Evolutionary conservation across 2,888 invertebrate genomes (phyloP).

Genomic region (Synergus itoensis): DNA sequence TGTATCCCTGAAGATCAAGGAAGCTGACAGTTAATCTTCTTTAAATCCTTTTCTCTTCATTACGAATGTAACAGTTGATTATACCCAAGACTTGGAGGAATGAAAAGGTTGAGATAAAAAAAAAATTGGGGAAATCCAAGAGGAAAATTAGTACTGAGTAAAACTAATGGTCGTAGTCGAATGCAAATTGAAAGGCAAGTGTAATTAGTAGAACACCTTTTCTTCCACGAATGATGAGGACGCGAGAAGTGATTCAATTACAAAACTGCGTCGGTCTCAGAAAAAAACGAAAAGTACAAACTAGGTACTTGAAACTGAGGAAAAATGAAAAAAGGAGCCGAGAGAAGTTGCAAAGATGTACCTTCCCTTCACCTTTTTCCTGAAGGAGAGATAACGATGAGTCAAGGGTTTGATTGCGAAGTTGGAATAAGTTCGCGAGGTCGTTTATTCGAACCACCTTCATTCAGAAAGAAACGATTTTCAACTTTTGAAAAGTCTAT

Average conservation of each 20-base stretch:
- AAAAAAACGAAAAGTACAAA: constrained; percentile 20
- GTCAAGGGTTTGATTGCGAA: constrained; percentile 29
- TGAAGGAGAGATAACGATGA: constrained; percentile 34
- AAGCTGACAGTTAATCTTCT: background rate
- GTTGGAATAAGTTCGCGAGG: constrained; percentile 27
- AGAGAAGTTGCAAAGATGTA: constrained; percentile 32
- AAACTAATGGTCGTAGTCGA: constrained; percentile 12
- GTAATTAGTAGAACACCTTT: constrained; percentile 23
- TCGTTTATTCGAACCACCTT: constrained; percentile 15
- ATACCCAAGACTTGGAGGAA: background rate
- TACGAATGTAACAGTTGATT: background rate
- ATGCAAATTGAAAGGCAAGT: constrained; percentile 33
- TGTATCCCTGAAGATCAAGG: constrained; percentile 2
- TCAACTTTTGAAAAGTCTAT: constrained; percentile 33
- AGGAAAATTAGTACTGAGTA: constrained; percentile 17
- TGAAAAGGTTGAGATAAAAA: constrained; percentile 1
- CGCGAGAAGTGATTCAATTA: constrained; percentile 21
- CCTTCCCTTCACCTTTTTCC: constrained; percentile 23
- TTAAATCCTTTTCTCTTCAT: background rate
- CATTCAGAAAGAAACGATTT: constrained; percentile 20
- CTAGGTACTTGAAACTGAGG: constrained; percentile 3
- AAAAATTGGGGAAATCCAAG: constrained; percentile 14
- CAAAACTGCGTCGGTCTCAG: constrained; percentile 27
- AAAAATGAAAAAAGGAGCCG: constrained; percentile 22
- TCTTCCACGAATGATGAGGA: constrained; percentile 16